Percentiles rank a stretch among this genome's conserved stretches.
These are phyloP conservation scores for Eueides isabella DNA, from an alignment of 1,140 invertebrate species.

Conservation along the genomic window DNA sequence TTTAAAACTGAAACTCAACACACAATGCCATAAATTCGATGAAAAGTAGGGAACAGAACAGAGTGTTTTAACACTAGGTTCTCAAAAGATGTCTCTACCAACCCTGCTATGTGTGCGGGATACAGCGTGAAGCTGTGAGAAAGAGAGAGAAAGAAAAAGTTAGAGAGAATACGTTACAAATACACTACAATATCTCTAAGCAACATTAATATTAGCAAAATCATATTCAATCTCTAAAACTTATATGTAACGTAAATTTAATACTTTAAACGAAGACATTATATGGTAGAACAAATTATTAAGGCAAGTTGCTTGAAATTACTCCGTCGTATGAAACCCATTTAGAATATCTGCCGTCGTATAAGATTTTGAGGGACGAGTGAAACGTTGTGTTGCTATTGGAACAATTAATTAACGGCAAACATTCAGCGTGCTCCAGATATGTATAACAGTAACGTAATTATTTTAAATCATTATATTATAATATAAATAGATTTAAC, in stretches of 20 bases:
- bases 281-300: constrained; percentile 45
- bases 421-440: constrained; percentile 41
- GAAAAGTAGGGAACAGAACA: too few relatives aligned
- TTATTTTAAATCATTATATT: not conserved
- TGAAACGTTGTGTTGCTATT: constrained; percentile 43
- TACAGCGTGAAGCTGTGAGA: too few relatives aligned
- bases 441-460: constrained; percentile 2
- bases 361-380: not conserved
- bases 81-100: too few relatives aligned
- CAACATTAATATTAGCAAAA: not conserved
- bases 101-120: too few relatives aligned
- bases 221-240: not conserved
- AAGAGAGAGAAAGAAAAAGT: too few relatives aligned
- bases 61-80: too few relatives aligned
- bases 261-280: constrained; percentile 37
- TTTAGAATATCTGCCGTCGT: constrained; percentile 44
- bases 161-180: too few relatives aligned
- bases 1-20: too few relatives aligned
- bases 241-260: not conserved
- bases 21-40: too few relatives aligned
- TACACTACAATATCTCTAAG: too few relatives aligned
- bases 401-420: constrained; percentile 62
- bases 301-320: constrained; percentile 49
- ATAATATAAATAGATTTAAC: not conserved
- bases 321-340: constrained; percentile 44